Conservation (phyloP, 2,113 vertebrate genomes). For the Lophochroa leadbeateri region DNA sequence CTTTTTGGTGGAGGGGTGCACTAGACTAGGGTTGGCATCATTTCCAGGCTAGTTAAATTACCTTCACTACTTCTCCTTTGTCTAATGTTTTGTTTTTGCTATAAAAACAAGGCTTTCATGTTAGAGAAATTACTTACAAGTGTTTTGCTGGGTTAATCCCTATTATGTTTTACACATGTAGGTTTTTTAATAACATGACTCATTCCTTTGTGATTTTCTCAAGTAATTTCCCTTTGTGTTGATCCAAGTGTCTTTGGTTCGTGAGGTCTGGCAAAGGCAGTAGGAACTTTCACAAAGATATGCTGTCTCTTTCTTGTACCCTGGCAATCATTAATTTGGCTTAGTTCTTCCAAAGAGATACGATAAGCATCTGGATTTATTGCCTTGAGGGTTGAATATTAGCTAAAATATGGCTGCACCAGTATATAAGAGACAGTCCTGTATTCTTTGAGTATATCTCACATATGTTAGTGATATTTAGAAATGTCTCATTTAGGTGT, state of each 20-base stretch:
- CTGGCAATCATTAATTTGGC: background rate
- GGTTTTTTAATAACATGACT: background rate
- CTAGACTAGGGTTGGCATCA: background rate
- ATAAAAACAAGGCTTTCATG: background rate
- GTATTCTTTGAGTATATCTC: background rate
- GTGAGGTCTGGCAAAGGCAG: background rate
- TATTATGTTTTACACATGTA: background rate
- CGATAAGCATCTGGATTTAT: background rate
- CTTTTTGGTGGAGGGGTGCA: background rate
- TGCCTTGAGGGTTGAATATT: background rate
- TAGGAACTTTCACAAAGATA: background rate
- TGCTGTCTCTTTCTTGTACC: background rate
- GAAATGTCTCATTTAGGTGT: background rate
- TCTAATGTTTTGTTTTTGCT: background rate
- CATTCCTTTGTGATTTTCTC: background rate
- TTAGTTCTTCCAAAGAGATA: background rate
- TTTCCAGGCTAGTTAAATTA: background rate
- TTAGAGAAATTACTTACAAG: slow-evolving; percentile 1
- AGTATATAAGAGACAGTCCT: background rate
- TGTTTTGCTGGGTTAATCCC: background rate
- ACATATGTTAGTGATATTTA: background rate
- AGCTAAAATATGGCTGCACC: background rate
- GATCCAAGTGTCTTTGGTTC: background rate
- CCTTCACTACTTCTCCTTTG: background rate
- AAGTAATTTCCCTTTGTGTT: slow-evolving; percentile 18